Evolutionary conservation across 2,888 invertebrate genomes (phyloP), one percentile per base, ranked within the genome.

Genomic region (Apamea epomidion): DNA sequence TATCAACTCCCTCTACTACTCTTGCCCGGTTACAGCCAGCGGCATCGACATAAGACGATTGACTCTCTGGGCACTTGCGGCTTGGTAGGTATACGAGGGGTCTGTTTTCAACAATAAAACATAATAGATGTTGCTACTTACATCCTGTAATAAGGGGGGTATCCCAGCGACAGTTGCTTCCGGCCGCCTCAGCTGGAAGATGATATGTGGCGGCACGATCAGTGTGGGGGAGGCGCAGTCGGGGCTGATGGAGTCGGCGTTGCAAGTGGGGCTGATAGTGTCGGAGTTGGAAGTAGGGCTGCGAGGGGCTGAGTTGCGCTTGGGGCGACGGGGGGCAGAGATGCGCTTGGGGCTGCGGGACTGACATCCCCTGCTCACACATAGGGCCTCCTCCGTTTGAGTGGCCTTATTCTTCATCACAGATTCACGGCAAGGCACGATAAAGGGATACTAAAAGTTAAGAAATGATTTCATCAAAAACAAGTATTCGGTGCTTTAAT

Each of bases 91-190:
- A 37, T 16, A 42, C 21, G 32, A 32, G 16, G 14, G 32, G 16
- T 16, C 51, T 42, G 16, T 60, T 21, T 14, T n/a, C 29, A 60
- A 18, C 51, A 25, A 68, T 60, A 29, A 45, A 64, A 51, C 3
- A 0, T 48, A 16, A 42, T 62, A n/a, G 5, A 69, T 29, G n/a
- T 73, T 32, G 25, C 58, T 75, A 90, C 91, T 91, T 81, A 92
- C 93, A 82, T 91, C 87, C 54, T 88, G 83, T 74, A 92, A 92
- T 42, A 89, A 77, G 42, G 74, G 51, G 8, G 64, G 69, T 42
- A 73, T 21, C 37, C 54, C 45, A 71, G 37, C 25, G 54, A 37
- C n/a, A 25, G 45, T 25, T 48, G 8, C 6, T 54, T 74, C 48
- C 48, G 85, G 58, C 37, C n/a, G 73, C 64, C 75, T 78, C 32